phyloP scores from a whole-genome alignment of 2,888 invertebrate species.

The Nemotelus nigrinus region DNA sequence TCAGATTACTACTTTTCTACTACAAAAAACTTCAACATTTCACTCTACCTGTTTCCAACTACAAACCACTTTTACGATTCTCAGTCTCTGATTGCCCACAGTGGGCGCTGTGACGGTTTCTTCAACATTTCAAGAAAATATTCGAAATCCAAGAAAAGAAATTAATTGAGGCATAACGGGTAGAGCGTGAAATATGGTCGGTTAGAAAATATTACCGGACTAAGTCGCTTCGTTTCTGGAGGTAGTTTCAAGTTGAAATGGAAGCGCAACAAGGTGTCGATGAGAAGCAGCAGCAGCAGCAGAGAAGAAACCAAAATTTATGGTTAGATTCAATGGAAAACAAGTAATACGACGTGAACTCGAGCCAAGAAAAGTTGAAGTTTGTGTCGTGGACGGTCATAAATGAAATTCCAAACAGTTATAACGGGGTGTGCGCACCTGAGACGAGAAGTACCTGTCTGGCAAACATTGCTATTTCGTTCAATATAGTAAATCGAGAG shows the following conservation, averaged over 20 bases:
- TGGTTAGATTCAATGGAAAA: not conserved
- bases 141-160: not conserved
- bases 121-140: not conserved
- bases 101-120: not conserved
- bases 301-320: not conserved
- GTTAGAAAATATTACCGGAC: constrained; percentile 35
- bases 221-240: not conserved
- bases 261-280: constrained; percentile 7
- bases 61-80: not conserved
- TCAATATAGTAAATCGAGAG: no score
- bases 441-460: constrained; percentile 19
- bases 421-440: constrained; percentile 42
- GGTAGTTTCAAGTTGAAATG: constrained; percentile 26
- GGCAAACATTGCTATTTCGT: not conserved
- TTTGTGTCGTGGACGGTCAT: not conserved
- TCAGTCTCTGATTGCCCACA: not conserved
- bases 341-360: no score
- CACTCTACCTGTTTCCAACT: not conserved
- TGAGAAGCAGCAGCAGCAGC: not conserved
- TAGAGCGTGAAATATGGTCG: constrained; percentile 39
- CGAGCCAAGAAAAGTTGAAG: no score
- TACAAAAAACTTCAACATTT: not conserved
- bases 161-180: constrained; percentile 42
- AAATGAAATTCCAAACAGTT: constrained; percentile 39
- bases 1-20: constrained; percentile 5